A percentile compares a stretch with the other conserved stretches of the same genome.
Evolutionary conservation across 2,888 invertebrate species (phyloP).

Genomic region (Dilophus febrilis): DNA sequence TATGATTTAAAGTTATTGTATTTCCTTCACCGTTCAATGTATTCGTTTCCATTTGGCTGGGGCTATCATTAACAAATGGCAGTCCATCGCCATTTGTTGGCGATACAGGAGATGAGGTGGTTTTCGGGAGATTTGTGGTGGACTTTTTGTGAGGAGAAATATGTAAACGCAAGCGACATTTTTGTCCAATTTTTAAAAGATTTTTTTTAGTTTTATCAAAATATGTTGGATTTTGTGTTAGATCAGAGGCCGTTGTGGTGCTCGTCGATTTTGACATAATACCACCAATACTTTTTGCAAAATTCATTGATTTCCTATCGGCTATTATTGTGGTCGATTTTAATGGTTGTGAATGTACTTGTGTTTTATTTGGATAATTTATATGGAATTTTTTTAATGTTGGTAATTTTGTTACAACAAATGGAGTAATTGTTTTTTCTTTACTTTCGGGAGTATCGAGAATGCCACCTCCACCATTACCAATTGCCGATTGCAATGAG

Average conservation of each 20-base stretch:
- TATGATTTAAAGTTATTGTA: too few species aligned
- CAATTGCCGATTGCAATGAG: neutral
- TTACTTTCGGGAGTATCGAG: neutral
- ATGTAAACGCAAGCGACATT: slow-evolving; percentile 14
- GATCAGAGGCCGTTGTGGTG: too few species aligned
- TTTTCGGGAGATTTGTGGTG: too few species aligned
- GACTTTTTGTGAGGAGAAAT: slow-evolving; percentile 1
- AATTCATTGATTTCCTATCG: slow-evolving; percentile 3
- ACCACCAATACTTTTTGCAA: neutral
- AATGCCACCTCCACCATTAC: neutral
- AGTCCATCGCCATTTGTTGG: neutral
- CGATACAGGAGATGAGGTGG: too few species aligned
- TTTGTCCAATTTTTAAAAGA: slow-evolving; percentile 25
- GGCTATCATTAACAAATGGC: too few species aligned
- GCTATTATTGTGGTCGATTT: neutral
- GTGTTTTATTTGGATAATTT: slow-evolving; percentile 26
- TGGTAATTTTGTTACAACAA: slow-evolving; percentile 11
- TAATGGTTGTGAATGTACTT: slow-evolving; percentile 13
- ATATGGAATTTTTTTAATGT: slow-evolving; percentile 24
- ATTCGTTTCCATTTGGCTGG: too few species aligned
- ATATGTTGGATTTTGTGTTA: slow-evolving; percentile 14
- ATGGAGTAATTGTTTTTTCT: neutral
- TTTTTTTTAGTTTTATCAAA: slow-evolving; percentile 27
- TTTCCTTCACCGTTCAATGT: too few species aligned
- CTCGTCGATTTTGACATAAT: too few species aligned